Evolutionary conservation across 2,888 invertebrate genomes (phyloP), one percentile per base, ranked within the genome.

Genomic region (Clusia tigrina): DNA sequence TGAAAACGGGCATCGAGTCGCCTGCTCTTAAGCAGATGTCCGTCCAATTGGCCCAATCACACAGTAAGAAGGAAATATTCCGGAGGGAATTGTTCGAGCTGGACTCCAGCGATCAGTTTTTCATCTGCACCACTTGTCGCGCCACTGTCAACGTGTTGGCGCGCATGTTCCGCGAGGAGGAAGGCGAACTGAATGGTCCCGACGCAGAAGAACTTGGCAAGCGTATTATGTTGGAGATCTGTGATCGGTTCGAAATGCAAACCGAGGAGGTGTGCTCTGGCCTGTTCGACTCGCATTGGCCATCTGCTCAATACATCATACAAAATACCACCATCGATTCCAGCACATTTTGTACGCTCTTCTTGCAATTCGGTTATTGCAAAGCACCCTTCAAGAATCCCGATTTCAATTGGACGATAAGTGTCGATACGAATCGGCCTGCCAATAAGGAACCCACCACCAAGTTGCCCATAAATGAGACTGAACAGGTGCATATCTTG

Each of bases 191-290:
- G 24, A 74, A 68, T 51, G 74, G 71, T 1, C 69, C 74, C 1
- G 59, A 68, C 1, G 69, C 68, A 12, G 54, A 84, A 15, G 68
- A 0, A 0, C 23, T 71, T 0, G 77, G 89, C 22, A 78, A 78
- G 2, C 60, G 74, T 0, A 71, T 84, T 0, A 72, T 87, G 0
- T 75, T 85, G 20, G 84, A 84, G 6, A 71, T 90, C 0, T 92
- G 92, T 69, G 76, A 80, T 1, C 69, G 80, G 1, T 73, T 91
- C 2, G 84, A 88, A 1, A 84, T 92, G 10, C 87, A 89, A 73
- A 84, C 85, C 1, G 78, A 84, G 6, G 81, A 81, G n/a, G 88
- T 91, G 5, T 93, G 93, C 72, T 71, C 78, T 0, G 89, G 89
- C 15, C 81, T 88, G 22, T 80, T 90, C 5, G 82, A 84, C 26